phyloP scores from a whole-genome alignment of 2,113 vertebrate species.

The Nothoprocta pentlandii region DNA sequence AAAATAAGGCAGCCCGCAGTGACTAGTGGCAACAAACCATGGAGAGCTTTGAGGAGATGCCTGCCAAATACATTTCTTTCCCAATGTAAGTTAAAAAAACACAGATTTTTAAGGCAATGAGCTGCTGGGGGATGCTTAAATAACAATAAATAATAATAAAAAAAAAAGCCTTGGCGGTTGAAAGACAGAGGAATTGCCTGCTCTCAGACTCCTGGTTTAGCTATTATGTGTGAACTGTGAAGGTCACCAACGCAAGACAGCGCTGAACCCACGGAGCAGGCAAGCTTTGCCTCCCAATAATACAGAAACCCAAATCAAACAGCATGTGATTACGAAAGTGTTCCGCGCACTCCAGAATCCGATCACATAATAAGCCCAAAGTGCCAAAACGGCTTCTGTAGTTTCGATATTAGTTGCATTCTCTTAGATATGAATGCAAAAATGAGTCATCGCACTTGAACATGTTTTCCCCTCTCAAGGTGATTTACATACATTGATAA shows the following conservation, averaged over 20 bases:
- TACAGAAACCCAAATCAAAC: constrained; percentile 38
- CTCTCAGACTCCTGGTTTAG: background rate
- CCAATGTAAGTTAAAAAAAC: background rate
- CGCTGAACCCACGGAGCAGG: background rate
- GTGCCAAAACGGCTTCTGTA: background rate
- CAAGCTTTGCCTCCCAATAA: background rate
- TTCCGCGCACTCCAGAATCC: background rate
- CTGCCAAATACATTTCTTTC: background rate
- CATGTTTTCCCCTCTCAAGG: constrained; percentile 17
- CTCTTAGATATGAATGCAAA: constrained; percentile 36
- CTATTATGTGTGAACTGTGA: background rate
- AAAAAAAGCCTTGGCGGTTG: background rate
- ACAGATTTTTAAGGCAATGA: constrained; percentile 10
- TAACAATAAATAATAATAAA: background rate
- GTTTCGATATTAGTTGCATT: background rate
- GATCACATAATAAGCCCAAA: constrained; percentile 30
- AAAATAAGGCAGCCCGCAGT: background rate
- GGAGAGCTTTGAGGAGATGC: background rate
- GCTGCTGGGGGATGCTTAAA: background rate
- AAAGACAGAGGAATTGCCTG: background rate
- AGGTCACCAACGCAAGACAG: background rate
- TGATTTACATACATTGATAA: constrained; percentile 47
- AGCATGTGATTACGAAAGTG: constrained; percentile 34
- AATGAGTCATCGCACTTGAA: constrained; percentile 61
- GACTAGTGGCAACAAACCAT: background rate